Percentiles rank a stretch among this genome's conserved stretches.
Evolutionary conservation across 2,113 vertebrate species (phyloP).

Genomic region (Bettongia penicillata): DNA sequence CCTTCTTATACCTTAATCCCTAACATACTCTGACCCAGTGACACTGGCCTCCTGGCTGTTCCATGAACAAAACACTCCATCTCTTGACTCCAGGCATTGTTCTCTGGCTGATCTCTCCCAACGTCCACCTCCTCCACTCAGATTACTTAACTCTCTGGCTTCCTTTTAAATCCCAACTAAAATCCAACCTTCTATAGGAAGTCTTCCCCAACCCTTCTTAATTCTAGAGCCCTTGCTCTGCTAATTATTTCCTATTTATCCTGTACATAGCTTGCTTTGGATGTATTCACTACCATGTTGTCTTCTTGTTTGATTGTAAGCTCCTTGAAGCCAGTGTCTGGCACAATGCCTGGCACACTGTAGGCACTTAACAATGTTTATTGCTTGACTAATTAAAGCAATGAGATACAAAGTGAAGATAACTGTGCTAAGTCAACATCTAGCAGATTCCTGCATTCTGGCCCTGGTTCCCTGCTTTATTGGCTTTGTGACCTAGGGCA

Average conservation of each 20-base stretch:
- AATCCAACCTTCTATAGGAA: background rate
- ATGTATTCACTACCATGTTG: background rate
- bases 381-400: background rate
- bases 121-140: background rate
- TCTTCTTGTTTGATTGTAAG: background rate
- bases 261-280: background rate
- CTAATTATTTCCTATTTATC: background rate
- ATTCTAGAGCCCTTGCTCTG: background rate
- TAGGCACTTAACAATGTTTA: background rate
- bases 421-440: background rate
- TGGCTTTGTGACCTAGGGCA: background rate
- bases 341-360: background rate
- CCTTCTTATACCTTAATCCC: background rate
- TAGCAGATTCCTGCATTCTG: background rate
- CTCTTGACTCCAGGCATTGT: background rate
- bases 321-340: background rate
- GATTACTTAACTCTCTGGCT: background rate
- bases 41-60: background rate
- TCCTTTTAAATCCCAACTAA: background rate
- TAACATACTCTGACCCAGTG: background rate
- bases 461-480: background rate
- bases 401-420: background rate
- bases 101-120: background rate
- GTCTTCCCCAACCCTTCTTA: background rate
- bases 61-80: background rate